A percentile compares a stretch with the other conserved stretches of the same genome.
phyloP scores from a whole-genome alignment of 1,140 invertebrate genomes.

The Drosophila grimshawi region DNA sequence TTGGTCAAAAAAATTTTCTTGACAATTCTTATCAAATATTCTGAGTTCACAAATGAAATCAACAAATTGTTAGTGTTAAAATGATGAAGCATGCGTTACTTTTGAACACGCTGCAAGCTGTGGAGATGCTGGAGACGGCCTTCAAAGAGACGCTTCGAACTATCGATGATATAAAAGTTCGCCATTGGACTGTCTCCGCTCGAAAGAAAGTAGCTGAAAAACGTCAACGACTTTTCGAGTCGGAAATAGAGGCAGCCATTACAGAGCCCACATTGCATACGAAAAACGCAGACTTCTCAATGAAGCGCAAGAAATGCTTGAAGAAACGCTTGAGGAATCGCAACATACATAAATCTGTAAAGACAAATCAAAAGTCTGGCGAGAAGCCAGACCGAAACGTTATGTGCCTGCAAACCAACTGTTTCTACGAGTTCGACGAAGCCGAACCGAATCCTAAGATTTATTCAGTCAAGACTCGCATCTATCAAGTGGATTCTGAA shows the following conservation, averaged over 20 bases:
- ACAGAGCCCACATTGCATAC: slow-evolving; percentile 5
- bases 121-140: slow-evolving; percentile 47
- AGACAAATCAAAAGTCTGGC: no score
- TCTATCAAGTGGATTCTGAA: slow-evolving; percentile 26
- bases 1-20: background rate
- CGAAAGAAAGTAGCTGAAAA: slow-evolving; percentile 11
- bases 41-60: slow-evolving; percentile 12
- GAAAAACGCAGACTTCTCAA: slow-evolving; percentile 1
- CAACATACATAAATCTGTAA: background rate
- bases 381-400: background rate
- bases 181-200: slow-evolving; percentile 36
- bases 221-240: slow-evolving; percentile 31
- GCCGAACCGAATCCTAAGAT: background rate
- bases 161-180: slow-evolving; percentile 44
- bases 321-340: slow-evolving; percentile 15
- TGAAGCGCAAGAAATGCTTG: slow-evolving; percentile 11
- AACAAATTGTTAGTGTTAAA: slow-evolving; percentile 53
- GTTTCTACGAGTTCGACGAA: slow-evolving; percentile 20
- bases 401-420: slow-evolving; percentile 4
- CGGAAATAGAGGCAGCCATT: slow-evolving; percentile 60
- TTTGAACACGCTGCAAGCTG: slow-evolving; percentile 40
- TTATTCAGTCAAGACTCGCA: slow-evolving; percentile 5
- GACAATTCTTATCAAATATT: slow-evolving; percentile 19
- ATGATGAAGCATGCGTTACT: slow-evolving; percentile 40
- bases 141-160: slow-evolving; percentile 37